Conservation (phyloP, 2,113 vertebrate species). For the Strix aluco region DNA sequence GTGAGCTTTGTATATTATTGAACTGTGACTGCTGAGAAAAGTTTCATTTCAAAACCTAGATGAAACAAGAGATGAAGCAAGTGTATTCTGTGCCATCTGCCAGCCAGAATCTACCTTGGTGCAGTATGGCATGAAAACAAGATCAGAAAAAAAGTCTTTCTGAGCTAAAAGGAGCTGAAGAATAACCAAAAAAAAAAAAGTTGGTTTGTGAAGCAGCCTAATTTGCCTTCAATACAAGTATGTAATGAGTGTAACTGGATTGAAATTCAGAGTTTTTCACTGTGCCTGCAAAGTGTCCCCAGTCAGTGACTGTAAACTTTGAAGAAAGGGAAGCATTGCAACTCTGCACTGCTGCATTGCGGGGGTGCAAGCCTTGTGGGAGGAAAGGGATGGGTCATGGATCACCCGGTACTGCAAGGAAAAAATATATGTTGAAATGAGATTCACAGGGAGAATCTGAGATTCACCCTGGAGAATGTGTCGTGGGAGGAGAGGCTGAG, state of each 20-base stretch:
- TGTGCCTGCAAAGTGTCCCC: neutral
- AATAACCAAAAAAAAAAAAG: neutral
- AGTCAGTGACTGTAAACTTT: neutral
- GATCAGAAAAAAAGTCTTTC: neutral
- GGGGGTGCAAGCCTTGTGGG: neutral
- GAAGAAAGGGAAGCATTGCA: neutral
- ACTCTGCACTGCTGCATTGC: neutral
- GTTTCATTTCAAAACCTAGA: neutral
- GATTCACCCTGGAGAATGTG: neutral
- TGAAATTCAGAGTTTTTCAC: neutral
- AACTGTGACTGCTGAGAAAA: neutral
- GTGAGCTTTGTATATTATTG: neutral
- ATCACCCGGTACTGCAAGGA: neutral
- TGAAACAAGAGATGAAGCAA: conserved; percentile 13
- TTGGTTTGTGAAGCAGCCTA: neutral
- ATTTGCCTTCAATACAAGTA: neutral
- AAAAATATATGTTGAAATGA: neutral
- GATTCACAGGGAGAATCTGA: neutral
- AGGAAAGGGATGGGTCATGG: neutral
- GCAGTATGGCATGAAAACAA: neutral
- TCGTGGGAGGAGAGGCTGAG: neutral
- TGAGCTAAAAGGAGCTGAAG: neutral
- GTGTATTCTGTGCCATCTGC: neutral
- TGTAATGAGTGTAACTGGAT: neutral
- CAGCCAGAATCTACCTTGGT: neutral